A percentile compares a stretch with the other conserved stretches of the same genome.
Conservation (phyloP, 2,797 vertebrate genomes). For the Xenopus petersii region DNA sequence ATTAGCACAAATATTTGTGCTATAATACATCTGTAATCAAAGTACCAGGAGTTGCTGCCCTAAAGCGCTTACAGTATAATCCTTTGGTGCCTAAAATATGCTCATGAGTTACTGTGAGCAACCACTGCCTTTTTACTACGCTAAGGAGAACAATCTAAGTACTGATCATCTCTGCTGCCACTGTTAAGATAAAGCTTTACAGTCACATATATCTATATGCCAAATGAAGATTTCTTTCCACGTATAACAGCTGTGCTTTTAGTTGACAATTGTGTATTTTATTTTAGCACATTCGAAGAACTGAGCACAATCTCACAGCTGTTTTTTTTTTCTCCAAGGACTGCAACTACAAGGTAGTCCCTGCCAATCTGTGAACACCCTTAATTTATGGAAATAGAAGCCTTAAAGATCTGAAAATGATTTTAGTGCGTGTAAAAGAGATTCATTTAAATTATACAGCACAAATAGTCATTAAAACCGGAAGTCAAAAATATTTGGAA, state of each 20-base stretch:
- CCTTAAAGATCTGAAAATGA: constrained; percentile 20
- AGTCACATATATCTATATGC: neutral
- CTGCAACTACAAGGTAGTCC: neutral
- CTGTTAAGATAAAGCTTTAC: neutral
- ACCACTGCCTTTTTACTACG: constrained; percentile 6
- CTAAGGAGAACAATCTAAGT: constrained; percentile 9
- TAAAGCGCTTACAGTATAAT: constrained; percentile 29
- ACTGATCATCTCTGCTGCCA: neutral
- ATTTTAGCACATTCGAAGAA: neutral
- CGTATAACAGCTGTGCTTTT: neutral
- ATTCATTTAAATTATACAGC: constrained; percentile 27
- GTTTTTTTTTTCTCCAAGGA: neutral
- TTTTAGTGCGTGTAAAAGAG: constrained; percentile 26
- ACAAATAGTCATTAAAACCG: neutral
- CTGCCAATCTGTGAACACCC: neutral
- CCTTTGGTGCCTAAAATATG: constrained; percentile 5
- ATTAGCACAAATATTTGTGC: neutral
- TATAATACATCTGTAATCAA: neutral
- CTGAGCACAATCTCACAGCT: neutral
- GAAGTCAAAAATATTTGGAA: neutral
- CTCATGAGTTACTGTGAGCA: neutral
- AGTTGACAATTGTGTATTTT: neutral
- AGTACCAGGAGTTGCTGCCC: constrained; percentile 1
- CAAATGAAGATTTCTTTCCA: neutral
- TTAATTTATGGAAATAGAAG: constrained; percentile 26